These are phyloP conservation scores for Oasisia sp. DNA, from an alignment of 2,888 invertebrate genomes.

Conservation along the genomic window DNA sequence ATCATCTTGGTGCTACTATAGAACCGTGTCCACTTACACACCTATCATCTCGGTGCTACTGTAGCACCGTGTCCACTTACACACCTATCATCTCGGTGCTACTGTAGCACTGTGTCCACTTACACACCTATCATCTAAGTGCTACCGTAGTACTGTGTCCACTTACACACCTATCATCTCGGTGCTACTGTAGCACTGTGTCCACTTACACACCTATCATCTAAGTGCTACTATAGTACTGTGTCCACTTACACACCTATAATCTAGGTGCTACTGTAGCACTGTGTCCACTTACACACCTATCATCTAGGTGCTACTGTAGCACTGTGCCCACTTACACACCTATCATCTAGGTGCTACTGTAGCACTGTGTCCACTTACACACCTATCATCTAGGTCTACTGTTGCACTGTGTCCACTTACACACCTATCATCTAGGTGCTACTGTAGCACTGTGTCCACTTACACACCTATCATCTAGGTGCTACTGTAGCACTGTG, in stretches of 20 bases:
- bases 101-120: too few species aligned
- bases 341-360: background rate
- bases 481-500: too few species aligned
- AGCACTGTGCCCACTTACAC: background rate
- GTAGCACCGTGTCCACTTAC: too few species aligned
- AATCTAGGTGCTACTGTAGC: background rate
- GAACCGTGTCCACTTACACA: too few species aligned
- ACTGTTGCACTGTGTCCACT: background rate
- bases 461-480: too few species aligned
- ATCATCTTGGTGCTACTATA: too few species aligned
- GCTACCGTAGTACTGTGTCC: background rate
- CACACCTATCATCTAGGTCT: background rate
- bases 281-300: background rate
- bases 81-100: too few species aligned
- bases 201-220: background rate
- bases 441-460: too few species aligned
- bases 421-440: background rate
- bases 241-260: background rate
- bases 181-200: background rate
- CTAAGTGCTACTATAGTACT: background rate
- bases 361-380: background rate
- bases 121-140: too few species aligned
- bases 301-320: background rate
- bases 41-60: too few species aligned
- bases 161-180: too few species aligned